Base-by-base conservation (phyloP, 2,113 vertebrate genomes). In the Toxotes jaculatrix region DNA sequence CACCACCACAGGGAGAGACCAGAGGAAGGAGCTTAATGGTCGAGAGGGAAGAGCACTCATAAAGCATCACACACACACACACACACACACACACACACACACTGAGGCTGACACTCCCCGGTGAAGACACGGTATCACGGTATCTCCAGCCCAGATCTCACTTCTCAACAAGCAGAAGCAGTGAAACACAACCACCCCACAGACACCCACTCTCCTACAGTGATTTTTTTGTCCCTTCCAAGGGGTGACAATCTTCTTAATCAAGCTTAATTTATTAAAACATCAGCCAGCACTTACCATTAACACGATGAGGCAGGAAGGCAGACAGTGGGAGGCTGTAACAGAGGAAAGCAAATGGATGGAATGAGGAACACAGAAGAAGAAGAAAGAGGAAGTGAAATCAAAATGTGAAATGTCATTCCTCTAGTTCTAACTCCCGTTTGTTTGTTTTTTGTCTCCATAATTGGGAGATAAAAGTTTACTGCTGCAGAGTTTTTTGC, bases 1-100 rank as follows among this genome's bases (percentile, higher is more conserved):
- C 96, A 96, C 96, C 96, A 97, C 96, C 96, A 96, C 97, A 95
- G 97, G 97, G 97, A 97, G 95, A 97, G 97, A 97, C 96, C 95
- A 96, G 97, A 97, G 96, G 95, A 87, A 90, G 94, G 64, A 89
- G 96, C 96, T 96, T 98, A 97, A 97, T 96, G 96, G 96, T 95
- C 96, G 96, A 96, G 96, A 95, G 96, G 97, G 95, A 96, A 45
- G 96, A 96, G 96, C 95, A 92, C 95, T 96, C 95, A 93, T 97
- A 97, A 97, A 96, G 95, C 95, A 96, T 31, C 53, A 38, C 74
- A 61, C 68, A 77, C 82, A 80, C 71, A 75, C 63, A 74, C 82
- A 47, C 66, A 60, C 78, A 64, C 83, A 77, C 67, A 59, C 59
- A 72, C 85, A n/a, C 61, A 67, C 45, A 76, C 51, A 63, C 57